phyloP scores from a whole-genome alignment of 30 jellyfish, hydroid and myxozoan species.

The Rhopilema esculentum region DNA sequence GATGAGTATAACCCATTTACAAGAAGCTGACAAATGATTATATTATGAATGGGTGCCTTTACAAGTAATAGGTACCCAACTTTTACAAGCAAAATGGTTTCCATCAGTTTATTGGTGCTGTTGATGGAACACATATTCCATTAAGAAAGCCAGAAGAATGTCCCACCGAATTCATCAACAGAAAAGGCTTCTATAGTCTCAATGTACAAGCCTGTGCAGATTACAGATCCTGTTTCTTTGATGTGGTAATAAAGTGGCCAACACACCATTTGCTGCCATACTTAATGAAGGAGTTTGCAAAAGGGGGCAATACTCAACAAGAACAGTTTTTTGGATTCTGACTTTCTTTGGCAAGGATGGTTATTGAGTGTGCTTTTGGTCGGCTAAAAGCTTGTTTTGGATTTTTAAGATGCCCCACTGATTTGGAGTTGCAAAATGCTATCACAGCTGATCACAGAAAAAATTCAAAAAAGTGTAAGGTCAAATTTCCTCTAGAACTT shows the following conservation, averaged over 20 bases:
- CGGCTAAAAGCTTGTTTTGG: slow-evolving; percentile 33
- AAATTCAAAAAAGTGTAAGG: not conserved
- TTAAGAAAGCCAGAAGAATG: slow-evolving; percentile 32
- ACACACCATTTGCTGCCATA: slow-evolving; percentile 44
- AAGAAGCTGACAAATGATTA: too few relatives aligned
- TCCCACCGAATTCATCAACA: slow-evolving; percentile 34
- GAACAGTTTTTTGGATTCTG: slow-evolving; percentile 41
- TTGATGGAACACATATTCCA: slow-evolving; percentile 57
- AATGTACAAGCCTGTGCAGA: slow-evolving; percentile 61
- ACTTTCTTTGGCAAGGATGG: slow-evolving; percentile 43
- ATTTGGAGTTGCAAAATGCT: not conserved
- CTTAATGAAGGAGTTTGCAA: slow-evolving; percentile 41
- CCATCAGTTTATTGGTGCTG: slow-evolving; percentile 69
- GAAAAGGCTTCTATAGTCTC: slow-evolving; percentile 39
- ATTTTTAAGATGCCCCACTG: not conserved
- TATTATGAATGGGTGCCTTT: too few relatives aligned
- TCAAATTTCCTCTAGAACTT: not conserved
- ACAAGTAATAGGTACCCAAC: not conserved
- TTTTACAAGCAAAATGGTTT: slow-evolving; percentile 28
- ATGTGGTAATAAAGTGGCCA: slow-evolving; percentile 29
- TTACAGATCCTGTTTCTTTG: slow-evolving; percentile 18
- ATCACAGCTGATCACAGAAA: not conserved
- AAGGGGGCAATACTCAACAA: slow-evolving; percentile 24
- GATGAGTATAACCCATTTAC: too few relatives aligned
- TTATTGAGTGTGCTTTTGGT: slow-evolving; percentile 52